Evolutionary conservation across 2,113 vertebrate species (phyloP).

Genomic region (Peromyscus polionotus): DNA sequence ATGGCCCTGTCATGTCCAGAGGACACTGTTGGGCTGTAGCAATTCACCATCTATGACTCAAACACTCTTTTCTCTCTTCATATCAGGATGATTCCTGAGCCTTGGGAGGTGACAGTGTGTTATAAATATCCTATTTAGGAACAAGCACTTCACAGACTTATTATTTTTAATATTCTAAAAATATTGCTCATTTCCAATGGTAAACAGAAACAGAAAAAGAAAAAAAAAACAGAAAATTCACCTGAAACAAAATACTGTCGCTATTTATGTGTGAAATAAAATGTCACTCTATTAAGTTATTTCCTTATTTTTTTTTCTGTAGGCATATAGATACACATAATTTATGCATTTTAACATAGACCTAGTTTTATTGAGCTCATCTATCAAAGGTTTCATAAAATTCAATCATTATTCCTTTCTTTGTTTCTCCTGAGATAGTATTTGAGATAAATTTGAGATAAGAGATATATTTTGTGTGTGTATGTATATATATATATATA

Average conservation of each 20-base stretch:
- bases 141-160: not conserved
- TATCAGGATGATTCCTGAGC: not conserved
- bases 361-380: not conserved
- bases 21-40: not conserved
- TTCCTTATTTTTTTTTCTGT: not conserved
- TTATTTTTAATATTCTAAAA: not conserved
- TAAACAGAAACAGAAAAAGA: not conserved
- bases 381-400: not conserved
- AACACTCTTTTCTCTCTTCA: no score
- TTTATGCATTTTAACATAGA: not conserved
- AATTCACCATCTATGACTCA: not conserved
- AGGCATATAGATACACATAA: not conserved
- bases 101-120: not conserved
- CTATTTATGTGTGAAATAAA: not conserved
- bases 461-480: not conserved
- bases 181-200: not conserved
- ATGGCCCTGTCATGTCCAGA: not conserved
- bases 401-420: not conserved
- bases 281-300: not conserved
- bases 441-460: conserved; percentile 9
- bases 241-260: not conserved
- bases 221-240: not conserved
- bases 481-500: not conserved
- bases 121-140: not conserved
- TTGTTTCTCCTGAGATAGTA: not conserved